Base-by-base conservation (phyloP, 2,888 invertebrate species). In the Drosophila phalerata region DNA sequence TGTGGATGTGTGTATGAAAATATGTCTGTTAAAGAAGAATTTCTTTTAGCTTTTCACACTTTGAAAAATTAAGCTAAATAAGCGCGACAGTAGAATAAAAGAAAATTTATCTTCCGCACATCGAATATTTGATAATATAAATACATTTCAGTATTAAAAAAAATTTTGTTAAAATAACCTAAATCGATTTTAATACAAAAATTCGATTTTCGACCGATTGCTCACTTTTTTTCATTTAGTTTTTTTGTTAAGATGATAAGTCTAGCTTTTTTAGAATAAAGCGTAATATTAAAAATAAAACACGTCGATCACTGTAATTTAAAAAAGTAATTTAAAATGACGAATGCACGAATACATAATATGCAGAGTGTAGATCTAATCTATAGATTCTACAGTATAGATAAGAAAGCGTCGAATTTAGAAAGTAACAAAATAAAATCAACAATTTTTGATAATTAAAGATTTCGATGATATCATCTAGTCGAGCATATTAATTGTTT, bases 1-100 rank as follows among this genome's bases (percentile, higher is more conserved):
- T 25, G 34, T 28, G 10, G 17, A 15, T 34, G 25, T 55, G 17
- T 49, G 17, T 47, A 17, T 22, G 13, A 22, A 8, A 43, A 15
- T 30, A 32, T n/a, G 43, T 56, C 9, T 22, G 19, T 43, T 6
- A 1, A 9, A 42, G 42, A 30, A 43, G n/a, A 32, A 22, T 19
- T 40, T 40, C 5, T 17, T 49, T 40, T 60, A 28, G 28, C 19
- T 55, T 55, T 55, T 32, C 40, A 32, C 19, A 42, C 32, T 13
- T 32, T 17, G 17, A 17, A 11, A 2, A 17, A 11, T 11, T 19
- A 13, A 19, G 17, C 11, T 32, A 32, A 32, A 30, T 10, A 11
- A 30, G 13, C 32, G 8, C 19, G 1, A 49, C 8, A 4, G 6
- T 19, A 19, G 19, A 13, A 19, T 19, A 17, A 32, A 28, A n/a